Percentiles rank a stretch among this genome's conserved stretches.
phyloP scores from a whole-genome alignment of 2,888 invertebrate genomes.

The Tinea semifulvella region DNA sequence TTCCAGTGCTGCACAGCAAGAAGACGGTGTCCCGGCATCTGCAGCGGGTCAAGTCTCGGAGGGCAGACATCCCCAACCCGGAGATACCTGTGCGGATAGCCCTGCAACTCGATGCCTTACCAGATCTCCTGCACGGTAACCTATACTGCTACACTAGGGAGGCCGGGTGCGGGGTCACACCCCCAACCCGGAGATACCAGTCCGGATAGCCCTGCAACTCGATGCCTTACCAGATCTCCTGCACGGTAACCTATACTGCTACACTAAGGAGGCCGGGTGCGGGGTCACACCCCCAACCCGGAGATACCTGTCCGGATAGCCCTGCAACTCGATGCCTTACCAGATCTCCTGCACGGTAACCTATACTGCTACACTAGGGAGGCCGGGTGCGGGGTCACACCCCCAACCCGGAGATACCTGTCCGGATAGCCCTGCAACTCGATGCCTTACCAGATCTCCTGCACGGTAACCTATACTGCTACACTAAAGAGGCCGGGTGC shows the following conservation, averaged over 20 bases:
- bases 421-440: slow-evolving; percentile 76
- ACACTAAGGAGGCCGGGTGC: too few species aligned
- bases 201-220: background rate
- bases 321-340: too few species aligned
- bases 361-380: too few species aligned
- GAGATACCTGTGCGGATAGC: slow-evolving; percentile 87
- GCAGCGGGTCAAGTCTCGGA: slow-evolving; percentile 81
- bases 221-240: too few species aligned
- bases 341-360: too few species aligned
- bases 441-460: slow-evolving; percentile 81
- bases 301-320: too few species aligned
- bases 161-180: slow-evolving; percentile 84
- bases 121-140: slow-evolving; percentile 63
- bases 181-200: slow-evolving; percentile 88
- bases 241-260: too few species aligned
- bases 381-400: slow-evolving; percentile 89
- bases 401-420: slow-evolving; percentile 89
- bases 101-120: slow-evolving; percentile 77
- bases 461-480: too few species aligned
- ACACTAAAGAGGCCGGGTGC: too few species aligned
- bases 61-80: slow-evolving; percentile 89
- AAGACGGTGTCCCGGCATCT: slow-evolving; percentile 78
- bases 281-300: too few species aligned
- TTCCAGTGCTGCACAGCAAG: slow-evolving; percentile 83
- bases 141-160: too few species aligned